These are phyloP conservation scores for Silurus aristotelis DNA, from an alignment of 2,797 vertebrate species.

Conservation along the genomic window DNA sequence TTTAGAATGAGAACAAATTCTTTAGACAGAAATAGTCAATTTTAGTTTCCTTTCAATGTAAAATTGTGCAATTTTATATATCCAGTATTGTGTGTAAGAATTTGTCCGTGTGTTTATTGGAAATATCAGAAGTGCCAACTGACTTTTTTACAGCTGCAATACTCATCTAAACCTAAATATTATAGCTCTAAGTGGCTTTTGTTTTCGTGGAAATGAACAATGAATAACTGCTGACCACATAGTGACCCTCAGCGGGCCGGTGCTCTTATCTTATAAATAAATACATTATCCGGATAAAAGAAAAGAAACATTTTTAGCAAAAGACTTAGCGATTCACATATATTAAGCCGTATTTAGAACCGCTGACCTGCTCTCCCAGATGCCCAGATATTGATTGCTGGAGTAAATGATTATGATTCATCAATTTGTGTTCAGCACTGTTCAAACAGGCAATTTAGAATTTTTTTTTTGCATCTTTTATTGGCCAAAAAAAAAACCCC, in stretches of 20 bases:
- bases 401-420: background rate
- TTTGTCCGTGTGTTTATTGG: background rate
- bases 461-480: conserved; percentile 9
- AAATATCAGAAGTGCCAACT: background rate
- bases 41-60: background rate
- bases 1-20: background rate
- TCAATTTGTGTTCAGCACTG: background rate
- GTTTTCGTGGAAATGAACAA: conserved; percentile 49
- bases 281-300: conserved; percentile 35
- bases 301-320: conserved; percentile 25
- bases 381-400: background rate
- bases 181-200: conserved; percentile 36
- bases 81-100: background rate
- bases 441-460: background rate
- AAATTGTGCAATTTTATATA: background rate
- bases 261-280: conserved; percentile 49
- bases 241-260: conserved; percentile 44
- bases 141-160: conserved; percentile 21
- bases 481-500: background rate
- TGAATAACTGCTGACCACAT: conserved; percentile 54
- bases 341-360: conserved; percentile 23
- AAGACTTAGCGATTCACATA: conserved; percentile 30
- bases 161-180: conserved; percentile 33
- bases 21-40: background rate
- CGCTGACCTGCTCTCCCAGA: background rate